phyloP scores from a whole-genome alignment of 2,797 vertebrate species.

The Poliocrania exsul region DNA sequence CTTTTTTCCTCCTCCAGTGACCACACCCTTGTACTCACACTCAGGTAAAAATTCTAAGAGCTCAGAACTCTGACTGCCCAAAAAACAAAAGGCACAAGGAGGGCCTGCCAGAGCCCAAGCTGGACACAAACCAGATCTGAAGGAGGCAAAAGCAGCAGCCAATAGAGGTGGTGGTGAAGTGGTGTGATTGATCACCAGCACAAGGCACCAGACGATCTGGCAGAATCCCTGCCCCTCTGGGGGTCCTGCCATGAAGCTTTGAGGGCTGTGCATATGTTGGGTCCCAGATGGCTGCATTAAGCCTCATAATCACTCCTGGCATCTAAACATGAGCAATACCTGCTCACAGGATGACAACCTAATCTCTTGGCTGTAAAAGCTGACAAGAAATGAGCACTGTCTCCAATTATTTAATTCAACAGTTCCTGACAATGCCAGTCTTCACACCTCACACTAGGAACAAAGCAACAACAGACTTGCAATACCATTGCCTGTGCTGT shows the following conservation, averaged over 20 bases:
- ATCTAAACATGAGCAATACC: neutral
- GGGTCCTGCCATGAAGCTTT: neutral
- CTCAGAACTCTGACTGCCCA: neutral
- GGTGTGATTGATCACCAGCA: neutral
- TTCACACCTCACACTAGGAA: neutral
- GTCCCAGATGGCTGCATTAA: neutral
- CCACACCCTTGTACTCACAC: neutral
- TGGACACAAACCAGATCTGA: fast-evolving
- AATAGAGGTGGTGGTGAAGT: neutral
- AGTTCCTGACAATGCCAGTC: neutral
- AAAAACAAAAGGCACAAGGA: neutral
- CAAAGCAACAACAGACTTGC: neutral
- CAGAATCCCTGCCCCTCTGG: neutral
- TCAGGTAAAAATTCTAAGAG: neutral
- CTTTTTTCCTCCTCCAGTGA: fast-evolving
- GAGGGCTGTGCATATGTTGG: neutral
- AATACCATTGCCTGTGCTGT: neutral
- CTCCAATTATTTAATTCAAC: neutral
- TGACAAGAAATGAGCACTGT: neutral
- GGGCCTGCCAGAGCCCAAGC: neutral
- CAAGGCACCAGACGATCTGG: neutral
- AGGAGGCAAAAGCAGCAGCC: neutral
- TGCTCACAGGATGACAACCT: neutral
- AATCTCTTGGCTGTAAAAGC: neutral
- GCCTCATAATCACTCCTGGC: neutral